Conservation (phyloP, 2,888 invertebrate genomes). For the Apotomis betuletana region DNA sequence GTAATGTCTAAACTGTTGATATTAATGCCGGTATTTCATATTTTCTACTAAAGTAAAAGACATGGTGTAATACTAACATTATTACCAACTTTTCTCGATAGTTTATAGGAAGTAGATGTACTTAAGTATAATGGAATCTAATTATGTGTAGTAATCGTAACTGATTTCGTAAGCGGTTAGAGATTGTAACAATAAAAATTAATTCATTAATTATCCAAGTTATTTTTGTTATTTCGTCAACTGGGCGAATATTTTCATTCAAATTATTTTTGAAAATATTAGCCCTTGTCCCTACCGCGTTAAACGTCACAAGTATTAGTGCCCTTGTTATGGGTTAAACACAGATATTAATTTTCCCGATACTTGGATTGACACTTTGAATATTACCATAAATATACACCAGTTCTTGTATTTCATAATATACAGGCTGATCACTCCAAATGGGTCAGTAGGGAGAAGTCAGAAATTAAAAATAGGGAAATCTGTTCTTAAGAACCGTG, state of each 20-base stretch:
- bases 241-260: constrained; percentile 52
- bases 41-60: constrained; percentile 10
- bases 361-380: constrained; percentile 81
- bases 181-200: constrained; percentile 60
- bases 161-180: constrained; percentile 59
- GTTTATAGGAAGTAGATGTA: constrained; percentile 24
- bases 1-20: background rate
- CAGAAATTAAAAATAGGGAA: no score
- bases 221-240: constrained; percentile 69
- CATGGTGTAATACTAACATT: background rate
- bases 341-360: constrained; percentile 61
- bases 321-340: constrained; percentile 71
- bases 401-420: constrained; percentile 7
- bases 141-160: constrained; percentile 44
- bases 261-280: constrained; percentile 48
- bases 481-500: no score
- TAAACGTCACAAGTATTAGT: constrained; percentile 59
- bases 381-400: constrained; percentile 57
- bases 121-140: constrained; percentile 35
- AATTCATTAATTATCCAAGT: constrained; percentile 52
- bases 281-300: constrained; percentile 53
- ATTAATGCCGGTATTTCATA: constrained; percentile 15
- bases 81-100: background rate
- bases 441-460: no score
- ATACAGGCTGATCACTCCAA: no score